A percentile compares a stretch with the other conserved stretches of the same genome.
These are phyloP conservation scores for Peromyscus polionotus DNA, from an alignment of 2,113 vertebrate genomes.

Conservation along the genomic window DNA sequence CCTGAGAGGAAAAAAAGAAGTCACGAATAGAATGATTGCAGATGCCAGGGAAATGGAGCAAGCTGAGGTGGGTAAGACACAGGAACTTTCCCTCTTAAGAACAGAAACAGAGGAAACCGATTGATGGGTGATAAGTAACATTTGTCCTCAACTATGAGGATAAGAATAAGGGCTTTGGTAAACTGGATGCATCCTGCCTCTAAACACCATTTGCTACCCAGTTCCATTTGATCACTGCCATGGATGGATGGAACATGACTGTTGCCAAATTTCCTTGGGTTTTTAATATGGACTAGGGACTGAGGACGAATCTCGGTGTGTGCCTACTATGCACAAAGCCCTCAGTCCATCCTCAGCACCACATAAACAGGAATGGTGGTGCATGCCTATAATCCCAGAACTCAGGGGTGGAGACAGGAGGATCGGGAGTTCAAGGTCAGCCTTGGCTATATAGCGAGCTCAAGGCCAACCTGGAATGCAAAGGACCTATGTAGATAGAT, in stretches of 20 bases:
- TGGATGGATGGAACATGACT: neutral
- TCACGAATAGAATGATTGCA: neutral
- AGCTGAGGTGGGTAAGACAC: slow-evolving; percentile 36
- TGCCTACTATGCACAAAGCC: neutral
- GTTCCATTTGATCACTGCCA: neutral
- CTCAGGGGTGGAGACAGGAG: neutral
- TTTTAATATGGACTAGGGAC: neutral
- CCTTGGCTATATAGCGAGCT: fast-evolving
- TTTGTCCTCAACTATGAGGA: neutral
- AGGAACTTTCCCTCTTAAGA: neutral
- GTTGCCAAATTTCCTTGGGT: neutral
- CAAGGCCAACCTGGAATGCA: neutral
- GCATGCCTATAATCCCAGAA: neutral
- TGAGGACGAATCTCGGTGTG: neutral
- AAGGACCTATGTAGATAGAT: neutral
- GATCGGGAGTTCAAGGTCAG: neutral
- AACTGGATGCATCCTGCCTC: neutral
- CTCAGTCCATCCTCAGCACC: too few species aligned
- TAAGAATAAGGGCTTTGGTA: neutral
- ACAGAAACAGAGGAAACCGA: neutral
- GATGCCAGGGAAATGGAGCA: neutral
- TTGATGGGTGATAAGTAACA: slow-evolving; percentile 7
- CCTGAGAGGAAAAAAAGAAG: neutral
- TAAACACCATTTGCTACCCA: neutral
- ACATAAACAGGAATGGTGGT: neutral